Conservation (phyloP, 1,140 invertebrate genomes). For the Temnothorax nylanderi region DNA sequence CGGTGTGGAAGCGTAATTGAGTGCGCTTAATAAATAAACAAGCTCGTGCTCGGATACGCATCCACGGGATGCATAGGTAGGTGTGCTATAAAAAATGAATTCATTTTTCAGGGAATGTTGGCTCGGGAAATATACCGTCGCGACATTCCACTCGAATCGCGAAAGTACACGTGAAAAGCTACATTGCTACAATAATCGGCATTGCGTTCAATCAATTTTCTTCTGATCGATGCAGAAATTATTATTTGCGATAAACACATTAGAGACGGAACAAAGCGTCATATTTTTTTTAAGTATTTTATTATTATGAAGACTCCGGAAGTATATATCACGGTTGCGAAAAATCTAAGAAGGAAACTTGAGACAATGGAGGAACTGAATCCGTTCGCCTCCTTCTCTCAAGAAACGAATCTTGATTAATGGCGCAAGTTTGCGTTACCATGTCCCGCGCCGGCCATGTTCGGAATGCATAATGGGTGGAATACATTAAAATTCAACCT, state of each 20-base stretch:
- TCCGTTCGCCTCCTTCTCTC: slow-evolving; percentile 49
- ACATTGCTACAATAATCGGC: neutral
- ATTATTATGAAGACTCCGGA: slow-evolving; percentile 7
- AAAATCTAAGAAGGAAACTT: slow-evolving; percentile 59
- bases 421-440: slow-evolving; percentile 80
- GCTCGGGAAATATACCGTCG: slow-evolving; percentile 20
- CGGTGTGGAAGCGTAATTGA: slow-evolving; percentile 47
- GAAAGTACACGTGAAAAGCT: slow-evolving; percentile 9
- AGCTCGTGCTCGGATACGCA: slow-evolving; percentile 37
- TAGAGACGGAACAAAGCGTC: neutral
- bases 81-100: slow-evolving; percentile 48
- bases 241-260: neutral
- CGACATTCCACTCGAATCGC: slow-evolving; percentile 33
- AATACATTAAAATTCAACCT: slow-evolving; percentile 82
- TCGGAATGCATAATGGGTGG: slow-evolving; percentile 80
- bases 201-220: neutral
- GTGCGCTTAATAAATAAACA: slow-evolving; percentile 60
- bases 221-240: neutral
- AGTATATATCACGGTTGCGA: slow-evolving; percentile 7
- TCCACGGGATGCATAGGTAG: slow-evolving; percentile 22
- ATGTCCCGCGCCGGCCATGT: slow-evolving; percentile 68
- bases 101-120: slow-evolving; percentile 44
- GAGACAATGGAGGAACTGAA: slow-evolving; percentile 63
- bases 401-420: slow-evolving; percentile 84
- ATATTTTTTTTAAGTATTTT: neutral